Percentiles rank a stretch among this genome's conserved stretches.
Evolutionary conservation across 2,797 vertebrate genomes (phyloP).

Genomic region (Argyrosomus regius): DNA sequence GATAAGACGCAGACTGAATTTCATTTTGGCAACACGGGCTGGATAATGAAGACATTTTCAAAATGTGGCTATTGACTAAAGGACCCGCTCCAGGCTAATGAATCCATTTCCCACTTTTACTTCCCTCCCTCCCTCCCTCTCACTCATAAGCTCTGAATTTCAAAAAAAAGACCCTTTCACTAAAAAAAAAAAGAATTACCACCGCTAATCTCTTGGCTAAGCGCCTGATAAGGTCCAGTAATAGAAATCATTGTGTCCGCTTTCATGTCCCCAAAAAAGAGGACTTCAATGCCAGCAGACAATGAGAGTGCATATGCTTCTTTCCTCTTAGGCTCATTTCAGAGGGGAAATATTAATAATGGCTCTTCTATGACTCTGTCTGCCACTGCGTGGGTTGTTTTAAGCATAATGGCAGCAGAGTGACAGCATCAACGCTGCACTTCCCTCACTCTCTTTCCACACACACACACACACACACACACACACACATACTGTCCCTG

Average conservation of each 20-base stretch:
- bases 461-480: slow-evolving; percentile 25
- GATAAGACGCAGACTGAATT: slow-evolving; percentile 15
- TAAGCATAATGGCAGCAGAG: slow-evolving; percentile 58
- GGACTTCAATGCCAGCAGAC: slow-evolving; percentile 53
- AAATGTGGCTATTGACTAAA: slow-evolving; percentile 40
- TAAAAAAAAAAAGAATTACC: slow-evolving; percentile 62
- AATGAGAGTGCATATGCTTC: slow-evolving; percentile 42
- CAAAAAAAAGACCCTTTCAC: slow-evolving; percentile 40
- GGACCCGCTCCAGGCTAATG: slow-evolving; percentile 42
- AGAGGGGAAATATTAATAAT: slow-evolving; percentile 65
- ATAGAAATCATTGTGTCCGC: slow-evolving; percentile 70
- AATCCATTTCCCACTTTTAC: slow-evolving; percentile 34
- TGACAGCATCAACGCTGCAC: slow-evolving; percentile 57
- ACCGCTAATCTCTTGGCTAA: slow-evolving; percentile 64
- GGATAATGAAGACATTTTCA: neutral
- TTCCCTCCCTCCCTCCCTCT: neutral
- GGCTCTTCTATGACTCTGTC: slow-evolving; percentile 59
- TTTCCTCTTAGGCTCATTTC: slow-evolving; percentile 56
- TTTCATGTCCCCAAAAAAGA: slow-evolving; percentile 64
- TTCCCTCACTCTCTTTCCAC: slow-evolving; percentile 33
- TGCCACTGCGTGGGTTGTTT: slow-evolving; percentile 63
- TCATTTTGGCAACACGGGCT: neutral
- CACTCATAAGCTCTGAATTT: slow-evolving; percentile 49
- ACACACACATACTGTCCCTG: slow-evolving; percentile 47
- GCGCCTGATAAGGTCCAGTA: slow-evolving; percentile 69